Percentiles rank a stretch among this genome's conserved stretches.
Conservation (phyloP, 2,113 vertebrate genomes). For the Phrynocephalus versicolor region DNA sequence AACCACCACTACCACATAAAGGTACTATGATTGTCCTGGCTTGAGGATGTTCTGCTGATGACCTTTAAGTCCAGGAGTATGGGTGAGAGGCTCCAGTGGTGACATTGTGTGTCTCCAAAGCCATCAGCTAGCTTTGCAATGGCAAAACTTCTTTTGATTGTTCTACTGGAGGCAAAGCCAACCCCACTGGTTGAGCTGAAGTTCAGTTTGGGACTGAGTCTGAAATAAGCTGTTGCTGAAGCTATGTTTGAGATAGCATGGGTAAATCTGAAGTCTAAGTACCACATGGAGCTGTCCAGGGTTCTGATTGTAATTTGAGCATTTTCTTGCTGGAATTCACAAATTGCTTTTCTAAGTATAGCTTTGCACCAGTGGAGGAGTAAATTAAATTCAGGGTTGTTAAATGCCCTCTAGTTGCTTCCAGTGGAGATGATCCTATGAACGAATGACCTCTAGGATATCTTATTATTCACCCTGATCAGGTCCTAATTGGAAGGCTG, state of each 20-base stretch:
- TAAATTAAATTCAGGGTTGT: too few relatives aligned
- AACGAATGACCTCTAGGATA: too few relatives aligned
- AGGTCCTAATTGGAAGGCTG: too few relatives aligned
- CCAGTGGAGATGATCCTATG: too few relatives aligned
- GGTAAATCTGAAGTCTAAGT: not conserved
- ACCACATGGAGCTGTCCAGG: not conserved
- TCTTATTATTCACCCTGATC: too few relatives aligned
- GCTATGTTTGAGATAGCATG: not conserved
- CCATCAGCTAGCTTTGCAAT: not conserved
- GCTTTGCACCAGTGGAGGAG: not conserved
- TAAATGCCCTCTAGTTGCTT: too few relatives aligned
- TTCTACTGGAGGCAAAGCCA: not conserved
- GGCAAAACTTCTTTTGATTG: not conserved
- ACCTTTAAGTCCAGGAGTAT: too few relatives aligned
- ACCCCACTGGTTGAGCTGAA: not conserved
- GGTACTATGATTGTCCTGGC: too few relatives aligned
- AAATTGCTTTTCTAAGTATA: not conserved
- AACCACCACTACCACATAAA: too few relatives aligned
- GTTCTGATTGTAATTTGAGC: not conserved
- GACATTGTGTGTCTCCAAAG: not conserved
- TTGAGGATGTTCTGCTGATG: too few relatives aligned
- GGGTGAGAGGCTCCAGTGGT: too few relatives aligned
- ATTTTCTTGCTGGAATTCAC: not conserved
- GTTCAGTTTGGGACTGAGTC: not conserved
- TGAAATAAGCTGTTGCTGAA: not conserved